Evolutionary conservation across 2,113 vertebrate genomes (phyloP), one percentile per base, ranked within the genome.

Genomic region (Erinaceus europaeus): DNA sequence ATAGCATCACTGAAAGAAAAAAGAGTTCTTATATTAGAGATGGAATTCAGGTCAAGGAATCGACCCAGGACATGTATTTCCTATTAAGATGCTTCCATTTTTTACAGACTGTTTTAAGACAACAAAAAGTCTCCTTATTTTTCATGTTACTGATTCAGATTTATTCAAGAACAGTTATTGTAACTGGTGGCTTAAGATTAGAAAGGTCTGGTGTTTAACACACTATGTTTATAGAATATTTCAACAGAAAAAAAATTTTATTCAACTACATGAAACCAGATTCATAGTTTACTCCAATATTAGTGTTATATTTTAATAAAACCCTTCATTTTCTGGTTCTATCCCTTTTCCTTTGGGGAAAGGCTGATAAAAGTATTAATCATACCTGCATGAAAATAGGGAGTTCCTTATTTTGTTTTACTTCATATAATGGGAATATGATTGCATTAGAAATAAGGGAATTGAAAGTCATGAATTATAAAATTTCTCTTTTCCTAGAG

Each of bases 291-390:
- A 12, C 4, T 29, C 29, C 50, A 42, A 77, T 52, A 53, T 15
- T 62, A 21, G 32, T 74, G 23, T 80, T 85, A 69, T 81, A 75
- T 86, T 92, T 50, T 57, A 20, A 38, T 38, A 46, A 4, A 88
- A 72, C 67, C 15, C 23, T 88, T 79, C 27, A 48, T 48, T 55
- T 86, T 94, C 42, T 69, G 42, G 23, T 79, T 79, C n/a, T 32
- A 32, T 18, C 83, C 8, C 64, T 34, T 71, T 76, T n/a, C 32
- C 59, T 83, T 64, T 5, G 6, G 36, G 21, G 2, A 11, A 76
- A 6, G 17, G 3, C 20, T 74, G 6, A 23, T 55, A 20, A 76
- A 87, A 78, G 21, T 78, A 17, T 72, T 36, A 61, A 68, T 65
- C 14, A 71, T 14, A 68, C 27, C 62, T 68, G 29, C 3, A 38